These are phyloP conservation scores for Emmelina monodactyla DNA, from an alignment of 2,888 invertebrate species.

Conservation along the genomic window DNA sequence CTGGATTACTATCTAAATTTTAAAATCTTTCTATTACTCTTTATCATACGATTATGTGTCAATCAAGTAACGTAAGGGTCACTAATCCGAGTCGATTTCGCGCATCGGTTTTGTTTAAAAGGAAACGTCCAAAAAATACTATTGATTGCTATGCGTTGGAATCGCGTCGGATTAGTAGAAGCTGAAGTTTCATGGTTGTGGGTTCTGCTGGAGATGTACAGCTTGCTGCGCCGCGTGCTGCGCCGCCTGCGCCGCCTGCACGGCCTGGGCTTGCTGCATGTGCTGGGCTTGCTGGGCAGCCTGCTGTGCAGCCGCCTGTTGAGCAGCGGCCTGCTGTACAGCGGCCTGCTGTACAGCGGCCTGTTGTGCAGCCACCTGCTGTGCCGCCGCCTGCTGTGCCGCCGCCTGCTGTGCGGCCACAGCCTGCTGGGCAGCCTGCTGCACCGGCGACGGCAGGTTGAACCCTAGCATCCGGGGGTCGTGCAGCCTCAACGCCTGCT, in stretches of 20 bases:
- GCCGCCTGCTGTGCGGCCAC: constrained; percentile 19
- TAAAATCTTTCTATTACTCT: constrained; percentile 26
- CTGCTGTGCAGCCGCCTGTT: constrained; percentile 25
- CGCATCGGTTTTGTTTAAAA: constrained; percentile 14
- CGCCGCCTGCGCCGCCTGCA: constrained; percentile 27
- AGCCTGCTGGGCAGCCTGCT: constrained; percentile 41
- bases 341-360: constrained; percentile 35
- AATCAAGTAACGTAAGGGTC: constrained; percentile 25
- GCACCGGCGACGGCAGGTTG: constrained; percentile 64
- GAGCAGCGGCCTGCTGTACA: constrained; percentile 12
- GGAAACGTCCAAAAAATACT: constrained; percentile 21
- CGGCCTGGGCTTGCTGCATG: constrained; percentile 30
- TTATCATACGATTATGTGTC: constrained; percentile 22
- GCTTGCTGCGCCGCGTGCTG: constrained; percentile 60
- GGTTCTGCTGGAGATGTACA: constrained; percentile 61
- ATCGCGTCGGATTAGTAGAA: constrained; percentile 76
- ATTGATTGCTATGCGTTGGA: constrained; percentile 22
- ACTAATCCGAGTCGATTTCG: constrained; percentile 59
- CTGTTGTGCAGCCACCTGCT: constrained; percentile 23
- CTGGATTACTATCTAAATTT: constrained; percentile 48
- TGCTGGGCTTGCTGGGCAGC: constrained; percentile 38
- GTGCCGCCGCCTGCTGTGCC: constrained; percentile 17
- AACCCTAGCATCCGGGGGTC: constrained; percentile 84
- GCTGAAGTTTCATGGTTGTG: constrained; percentile 81
- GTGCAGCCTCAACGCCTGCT: constrained; percentile 83